Evolutionary conservation across 2,888 invertebrate genomes (phyloP).

Genomic region (Dynastes tityus): DNA sequence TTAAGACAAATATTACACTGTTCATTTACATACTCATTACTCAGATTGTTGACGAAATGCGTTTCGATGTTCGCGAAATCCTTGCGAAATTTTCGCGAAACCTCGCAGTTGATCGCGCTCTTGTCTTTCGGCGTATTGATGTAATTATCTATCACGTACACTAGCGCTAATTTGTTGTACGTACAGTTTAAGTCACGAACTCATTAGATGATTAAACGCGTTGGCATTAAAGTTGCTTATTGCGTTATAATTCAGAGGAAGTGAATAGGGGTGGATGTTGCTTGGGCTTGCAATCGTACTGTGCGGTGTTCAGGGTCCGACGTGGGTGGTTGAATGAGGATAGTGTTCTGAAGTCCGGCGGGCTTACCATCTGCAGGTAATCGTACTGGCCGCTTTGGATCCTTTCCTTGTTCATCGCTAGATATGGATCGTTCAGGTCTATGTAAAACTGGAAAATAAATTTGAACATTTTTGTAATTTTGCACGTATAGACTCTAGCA

Average conservation of each 20-base stretch:
- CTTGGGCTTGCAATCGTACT: conserved; percentile 78
- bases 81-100: no score
- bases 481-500: no score
- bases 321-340: conserved; percentile 75
- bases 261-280: conserved; percentile 75
- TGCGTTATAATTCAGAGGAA: conserved; percentile 71
- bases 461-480: not conserved
- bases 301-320: conserved; percentile 65
- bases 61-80: no score
- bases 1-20: no score
- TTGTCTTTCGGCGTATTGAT: no score
- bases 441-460: conserved; percentile 83
- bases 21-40: no score
- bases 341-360: conserved; percentile 81
- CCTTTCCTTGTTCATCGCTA: conserved; percentile 79
- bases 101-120: conserved; percentile 62
- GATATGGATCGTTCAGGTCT: conserved; percentile 86
- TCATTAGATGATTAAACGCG: no score
- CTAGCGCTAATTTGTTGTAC: no score
- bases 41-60: no score
- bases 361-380: conserved; percentile 85
- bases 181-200: no score
- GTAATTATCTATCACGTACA: no score
- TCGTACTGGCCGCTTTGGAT: conserved; percentile 76
- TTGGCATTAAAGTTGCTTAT: conserved; percentile 66